Base-by-base conservation (phyloP, 1,140 invertebrate species). In the Drosophila sechellia region DNA sequence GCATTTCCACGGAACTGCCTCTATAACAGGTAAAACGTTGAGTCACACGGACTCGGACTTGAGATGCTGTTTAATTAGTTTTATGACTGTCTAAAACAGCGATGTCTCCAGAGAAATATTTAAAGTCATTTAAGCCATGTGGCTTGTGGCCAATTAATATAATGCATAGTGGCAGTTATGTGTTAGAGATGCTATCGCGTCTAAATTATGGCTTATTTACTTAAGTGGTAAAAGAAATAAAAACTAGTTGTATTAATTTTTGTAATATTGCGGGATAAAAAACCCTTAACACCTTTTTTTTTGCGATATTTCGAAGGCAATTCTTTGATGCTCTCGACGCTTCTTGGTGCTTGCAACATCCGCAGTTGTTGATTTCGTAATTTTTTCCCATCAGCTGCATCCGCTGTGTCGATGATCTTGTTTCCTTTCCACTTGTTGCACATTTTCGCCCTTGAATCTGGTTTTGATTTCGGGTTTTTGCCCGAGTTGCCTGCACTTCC, bases 361-460 rank as follows among this genome's bases (percentile, higher is more conserved):
- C 79, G 69, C 63, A 59, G 37, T 55, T 65, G 10, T 12, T 50
- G 40, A 22, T 31, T 43, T 56, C 37, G 55, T 8, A 15, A 25
- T 49, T 52, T 48, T 56, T 71, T 57, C 73, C 61, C 59, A 77
- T 64, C 76, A 57, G 61, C 77, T 60, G 83, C 83, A 75, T 61
- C 66, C 68, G 83, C 71, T 71, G 68, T 78, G 76, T 80, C 79
- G 83, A 85, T 89, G 57, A 71, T 77, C 55, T 60, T 72, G 46
- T 35, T 58, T 48, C 43, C 53, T 66, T 78, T 57, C 54, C 70
- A 61, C 64, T 72, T 69, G 42, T 76, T 59, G 64, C 69, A 81
- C 61, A 70, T 59, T 61, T 66, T 70, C 54, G 83, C 53, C 74
- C 78, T 77, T 81, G 78, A 81, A 78, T 71, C 68, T 63, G 64